Base-by-base conservation (phyloP, 2,797 vertebrate genomes). In the Acanthornis magna region DNA sequence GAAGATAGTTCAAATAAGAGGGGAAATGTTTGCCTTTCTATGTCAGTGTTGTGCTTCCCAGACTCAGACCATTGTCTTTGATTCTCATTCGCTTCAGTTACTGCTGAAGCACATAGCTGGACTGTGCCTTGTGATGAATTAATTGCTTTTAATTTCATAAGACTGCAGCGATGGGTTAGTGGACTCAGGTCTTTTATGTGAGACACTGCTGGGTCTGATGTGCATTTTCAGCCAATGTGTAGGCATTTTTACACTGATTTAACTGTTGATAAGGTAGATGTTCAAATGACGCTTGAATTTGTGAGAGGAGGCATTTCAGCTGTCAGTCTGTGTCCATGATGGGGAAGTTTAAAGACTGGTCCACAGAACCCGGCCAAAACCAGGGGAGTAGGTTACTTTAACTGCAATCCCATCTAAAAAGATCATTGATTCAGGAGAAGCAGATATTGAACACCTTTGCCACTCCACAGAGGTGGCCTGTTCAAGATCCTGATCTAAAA, bases 41-140 rank as follows among this genome's bases (percentile, higher is more conserved):
- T 51, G n/a, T 71, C 57, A 74, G 0, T 85, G 34, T 51, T 66
- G 34, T 19, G 20, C 21, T 61, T 57, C 45, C 8, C 13, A 54
- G 75, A 66, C 40, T 58, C 15, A 72, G 60, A 30, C 27, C 0
- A 0, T 55, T 82, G 40, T 42, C 32, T 85, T 77, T 0, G 1
- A 38, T 83, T 53, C 36, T 85, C n/a, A 36, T 62, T 89, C 19
- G 25, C 29, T 82, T 78, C 27, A 36, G 4, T 65, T 86, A 13
- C 29, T 67, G 42, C 27, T 67, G 48, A 71, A 94, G 29, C 53
- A 60, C 25, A 30, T 66, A 76, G 30, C 40, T 85, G 50, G 26
- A 62, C n/a, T 72, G 47, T 81, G 38, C 43, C 30, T 72, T 45
- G 9, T 51, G 60, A 43, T 12, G 2, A 48, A 48, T 72, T 38